Conservation (phyloP, 2,888 invertebrate genomes). For the Folsomia candida region DNA sequence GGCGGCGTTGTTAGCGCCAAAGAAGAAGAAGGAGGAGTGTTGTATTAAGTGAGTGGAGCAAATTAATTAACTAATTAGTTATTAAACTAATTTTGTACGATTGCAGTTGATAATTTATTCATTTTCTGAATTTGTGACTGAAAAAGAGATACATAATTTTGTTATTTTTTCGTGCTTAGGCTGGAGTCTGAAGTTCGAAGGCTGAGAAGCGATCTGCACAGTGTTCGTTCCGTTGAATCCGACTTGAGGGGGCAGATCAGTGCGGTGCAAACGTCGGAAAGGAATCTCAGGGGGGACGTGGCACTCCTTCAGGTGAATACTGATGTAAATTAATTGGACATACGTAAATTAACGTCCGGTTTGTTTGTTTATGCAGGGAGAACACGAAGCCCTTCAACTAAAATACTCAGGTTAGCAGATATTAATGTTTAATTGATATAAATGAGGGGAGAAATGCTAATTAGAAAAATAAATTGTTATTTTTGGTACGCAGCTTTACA, state of each 20-base stretch:
- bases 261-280: slow-evolving; percentile 48
- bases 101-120: too few species aligned
- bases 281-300: slow-evolving; percentile 50
- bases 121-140: too few species aligned
- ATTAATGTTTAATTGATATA: background rate
- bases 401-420: slow-evolving; percentile 49
- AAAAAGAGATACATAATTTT: too few species aligned
- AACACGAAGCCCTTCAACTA: slow-evolving; percentile 50
- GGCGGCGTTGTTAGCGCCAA: slow-evolving; percentile 38
- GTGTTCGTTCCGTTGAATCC: slow-evolving; percentile 47
- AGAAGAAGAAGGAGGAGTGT: slow-evolving; percentile 50
- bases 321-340: background rate
- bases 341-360: background rate
- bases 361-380: slow-evolving; percentile 38
- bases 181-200: slow-evolving; percentile 49
- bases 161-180: slow-evolving; percentile 18
- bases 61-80: background rate
- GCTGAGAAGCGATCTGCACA: slow-evolving; percentile 49
- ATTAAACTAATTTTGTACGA: background rate
- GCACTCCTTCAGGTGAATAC: slow-evolving; percentile 45
- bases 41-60: slow-evolving; percentile 41
- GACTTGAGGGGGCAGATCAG: slow-evolving; percentile 50
- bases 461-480: too few species aligned
- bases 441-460: background rate
- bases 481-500: slow-evolving; percentile 49